A percentile compares a stretch with the other conserved stretches of the same genome.
Conservation (phyloP, 2,888 invertebrate species). For the Amblyjoppa fuscipennis region DNA sequence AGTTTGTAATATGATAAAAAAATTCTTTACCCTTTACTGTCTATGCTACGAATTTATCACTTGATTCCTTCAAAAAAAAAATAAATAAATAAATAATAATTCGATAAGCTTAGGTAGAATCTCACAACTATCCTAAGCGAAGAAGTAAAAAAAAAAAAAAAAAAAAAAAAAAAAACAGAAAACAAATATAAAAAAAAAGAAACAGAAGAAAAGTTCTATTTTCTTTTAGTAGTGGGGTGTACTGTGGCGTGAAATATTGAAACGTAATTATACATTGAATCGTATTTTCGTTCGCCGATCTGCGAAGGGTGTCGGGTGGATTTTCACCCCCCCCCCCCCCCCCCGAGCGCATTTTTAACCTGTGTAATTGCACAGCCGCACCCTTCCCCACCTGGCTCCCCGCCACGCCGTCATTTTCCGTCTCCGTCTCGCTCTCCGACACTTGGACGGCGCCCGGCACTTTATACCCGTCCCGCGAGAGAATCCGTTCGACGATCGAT, state of each 20-base stretch:
- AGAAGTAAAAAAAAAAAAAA: too few species aligned
- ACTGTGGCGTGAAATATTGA: not conserved
- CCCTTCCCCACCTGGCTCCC: constrained; percentile 10
- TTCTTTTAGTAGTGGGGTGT: too few species aligned
- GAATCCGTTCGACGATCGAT: constrained; percentile 73
- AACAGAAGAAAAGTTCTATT: not conserved
- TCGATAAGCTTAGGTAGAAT: too few species aligned
- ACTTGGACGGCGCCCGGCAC: constrained; percentile 42
- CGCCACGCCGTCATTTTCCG: not conserved
- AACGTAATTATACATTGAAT: not conserved
- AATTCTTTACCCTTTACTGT: too few species aligned
- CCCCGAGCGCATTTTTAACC: not conserved
- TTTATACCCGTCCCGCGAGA: constrained; percentile 67
- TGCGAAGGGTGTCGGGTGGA: not conserved
- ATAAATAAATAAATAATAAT: too few species aligned
- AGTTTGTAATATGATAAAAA: too few species aligned
- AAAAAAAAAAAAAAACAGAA: too few species aligned
- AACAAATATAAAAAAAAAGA: too few species aligned
- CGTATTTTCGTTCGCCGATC: not conserved
- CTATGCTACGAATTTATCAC: too few species aligned
- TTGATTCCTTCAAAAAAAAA: too few species aligned
- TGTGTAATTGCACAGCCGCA: constrained; percentile 32
- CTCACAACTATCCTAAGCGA: too few species aligned
- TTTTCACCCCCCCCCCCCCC: not conserved
- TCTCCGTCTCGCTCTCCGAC: constrained; percentile 13